Base-by-base conservation (phyloP, 2,888 invertebrate genomes). In the Gari tellinella region DNA sequence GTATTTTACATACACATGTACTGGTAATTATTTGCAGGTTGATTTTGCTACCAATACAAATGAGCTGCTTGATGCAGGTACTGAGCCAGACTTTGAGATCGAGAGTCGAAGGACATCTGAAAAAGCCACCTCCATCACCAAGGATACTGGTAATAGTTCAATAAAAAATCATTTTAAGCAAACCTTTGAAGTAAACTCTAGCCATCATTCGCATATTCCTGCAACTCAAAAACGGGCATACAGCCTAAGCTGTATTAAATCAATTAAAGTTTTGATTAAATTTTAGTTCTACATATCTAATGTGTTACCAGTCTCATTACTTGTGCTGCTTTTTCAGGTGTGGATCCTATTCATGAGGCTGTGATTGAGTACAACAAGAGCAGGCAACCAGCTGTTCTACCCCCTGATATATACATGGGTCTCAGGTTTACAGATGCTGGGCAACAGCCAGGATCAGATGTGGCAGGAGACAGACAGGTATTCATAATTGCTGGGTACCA, bases 361-460 rank as follows among this genome's bases (percentile, higher is more conserved):
- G 75, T 89, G 43, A 81, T 86, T 25, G 86, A 86, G 26, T 88
- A 89, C 76, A 86, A 85, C 69, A 75, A 83, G 58, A 81, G 82
- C 12, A 70, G 82, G 46, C 84, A 86, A 51, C 82, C 85, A 25
- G 81, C 81, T 46, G 73, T 88, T 1, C 65, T 90, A 26, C 86
- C 90, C 4, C 90, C 90, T 7, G 89, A 90, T 48, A 88, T 90
- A 52, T 90, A 86, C 76, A 75, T 90, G 79, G 86, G 87, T 2
- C 85, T 90, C 5, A 74, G 86, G 12, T 90, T 89, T 72, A 80
- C 68, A 57, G 84, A 84, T 31, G 69, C 72, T 5, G 78, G 68
- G 53, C 21, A 55, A 48, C 64, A 55, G 40, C 64, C 57, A 25
- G 12, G 26, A 12, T 66, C 66, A n/a, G 45, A 52, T 58, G 53